Conservation (phyloP, 2,797 vertebrate species). For the Dicrostonyx torquatus region DNA sequence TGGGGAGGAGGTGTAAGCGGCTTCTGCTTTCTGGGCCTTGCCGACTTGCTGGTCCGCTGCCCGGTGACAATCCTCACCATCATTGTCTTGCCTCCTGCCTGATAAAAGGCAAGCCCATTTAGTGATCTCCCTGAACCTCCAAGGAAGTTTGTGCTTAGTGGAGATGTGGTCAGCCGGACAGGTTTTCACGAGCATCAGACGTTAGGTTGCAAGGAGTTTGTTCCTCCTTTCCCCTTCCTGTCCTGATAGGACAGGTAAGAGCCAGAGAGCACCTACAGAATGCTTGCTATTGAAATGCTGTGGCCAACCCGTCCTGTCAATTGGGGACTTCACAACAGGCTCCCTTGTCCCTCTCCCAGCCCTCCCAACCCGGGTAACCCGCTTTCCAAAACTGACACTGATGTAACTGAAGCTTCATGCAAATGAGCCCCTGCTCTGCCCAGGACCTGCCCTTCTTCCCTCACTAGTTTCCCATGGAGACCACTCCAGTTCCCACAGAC, state of each 20-base stretch:
- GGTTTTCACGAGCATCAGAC: background rate
- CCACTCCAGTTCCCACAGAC: background rate
- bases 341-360: background rate
- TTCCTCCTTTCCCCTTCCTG: background rate
- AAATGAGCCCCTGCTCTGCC: accelerated
- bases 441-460: background rate
- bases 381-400: background rate
- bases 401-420: background rate
- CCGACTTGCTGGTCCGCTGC: background rate
- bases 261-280: background rate
- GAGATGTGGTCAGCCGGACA: background rate
- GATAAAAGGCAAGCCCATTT: conserved; percentile 10
- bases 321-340: background rate
- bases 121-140: accelerated
- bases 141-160: background rate
- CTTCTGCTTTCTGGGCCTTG: accelerated
- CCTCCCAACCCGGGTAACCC: background rate
- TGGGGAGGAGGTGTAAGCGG: background rate
- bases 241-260: background rate
- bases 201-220: background rate
- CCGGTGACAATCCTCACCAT: background rate
- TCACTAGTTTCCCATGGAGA: accelerated
- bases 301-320: background rate
- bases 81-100: background rate
- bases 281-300: background rate